phyloP scores from a whole-genome alignment of 1,140 invertebrate genomes.

The Xylocopa sonorina region DNA sequence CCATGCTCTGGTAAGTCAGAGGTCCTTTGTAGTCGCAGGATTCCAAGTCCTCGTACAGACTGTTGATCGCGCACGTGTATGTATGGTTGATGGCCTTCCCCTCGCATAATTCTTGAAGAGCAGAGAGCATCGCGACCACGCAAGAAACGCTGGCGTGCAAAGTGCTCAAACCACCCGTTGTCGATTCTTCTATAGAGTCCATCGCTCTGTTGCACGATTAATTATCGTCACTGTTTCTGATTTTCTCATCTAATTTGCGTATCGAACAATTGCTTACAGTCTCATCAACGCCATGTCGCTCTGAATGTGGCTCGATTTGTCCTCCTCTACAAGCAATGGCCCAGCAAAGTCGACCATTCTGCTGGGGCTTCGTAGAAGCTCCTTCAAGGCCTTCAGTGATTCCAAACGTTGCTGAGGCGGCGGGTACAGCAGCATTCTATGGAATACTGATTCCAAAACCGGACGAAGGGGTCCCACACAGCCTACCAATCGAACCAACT shows the following conservation, averaged over 20 bases:
- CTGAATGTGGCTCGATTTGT: conserved; percentile 88
- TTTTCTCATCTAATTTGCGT: neutral
- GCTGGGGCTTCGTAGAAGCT: conserved; percentile 88
- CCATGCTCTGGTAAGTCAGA: conserved; percentile 92
- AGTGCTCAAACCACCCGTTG: conserved; percentile 85
- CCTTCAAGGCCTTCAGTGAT: conserved; percentile 90
- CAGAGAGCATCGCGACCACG: conserved; percentile 91
- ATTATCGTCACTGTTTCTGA: neutral
- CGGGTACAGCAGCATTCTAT: conserved; percentile 94
- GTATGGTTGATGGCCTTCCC: conserved; percentile 86
- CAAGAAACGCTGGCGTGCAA: conserved; percentile 91
- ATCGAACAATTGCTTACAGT: conserved; percentile 86
- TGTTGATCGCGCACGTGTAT: conserved; percentile 85
- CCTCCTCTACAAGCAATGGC: conserved; percentile 88
- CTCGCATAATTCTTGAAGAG: conserved; percentile 90
- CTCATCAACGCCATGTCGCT: conserved; percentile 94
- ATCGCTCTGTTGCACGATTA: conserved; percentile 86
- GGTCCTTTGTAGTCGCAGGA: conserved; percentile 93
- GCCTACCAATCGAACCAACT: conserved; percentile 93
- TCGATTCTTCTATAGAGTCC: conserved; percentile 93
- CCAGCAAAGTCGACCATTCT: conserved; percentile 88
- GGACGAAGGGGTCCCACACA: conserved; percentile 91
- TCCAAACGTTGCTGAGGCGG: conserved; percentile 92
- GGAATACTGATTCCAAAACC: conserved; percentile 95
- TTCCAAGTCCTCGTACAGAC: conserved; percentile 87